Conservation (phyloP, 2,113 vertebrate genomes). For the Phyllostomus hastatus region DNA sequence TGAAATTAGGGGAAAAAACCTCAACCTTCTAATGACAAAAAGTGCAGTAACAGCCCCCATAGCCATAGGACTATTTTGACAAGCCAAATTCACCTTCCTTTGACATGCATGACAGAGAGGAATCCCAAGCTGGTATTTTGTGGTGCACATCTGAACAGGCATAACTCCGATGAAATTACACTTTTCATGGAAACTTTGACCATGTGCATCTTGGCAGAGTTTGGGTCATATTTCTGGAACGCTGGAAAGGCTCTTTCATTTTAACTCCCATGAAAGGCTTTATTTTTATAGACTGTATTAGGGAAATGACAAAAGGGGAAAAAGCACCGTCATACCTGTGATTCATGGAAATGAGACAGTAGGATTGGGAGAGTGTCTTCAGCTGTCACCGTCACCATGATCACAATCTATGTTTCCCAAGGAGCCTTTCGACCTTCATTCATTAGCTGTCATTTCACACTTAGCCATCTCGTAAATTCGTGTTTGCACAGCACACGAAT, state of each 20-base stretch:
- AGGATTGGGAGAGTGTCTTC: neutral
- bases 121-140: neutral
- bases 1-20: neutral
- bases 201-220: constrained; percentile 63
- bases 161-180: constrained; percentile 36
- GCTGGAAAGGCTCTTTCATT: constrained; percentile 58
- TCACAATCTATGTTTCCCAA: neutral
- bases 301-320: neutral
- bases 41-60: fast-evolving
- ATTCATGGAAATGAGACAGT: neutral
- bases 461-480: neutral
- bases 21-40: neutral
- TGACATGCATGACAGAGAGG: neutral
- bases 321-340: neutral
- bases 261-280: constrained; percentile 64
- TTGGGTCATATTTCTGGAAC: constrained; percentile 48
- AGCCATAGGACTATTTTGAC: neutral
- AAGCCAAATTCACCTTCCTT: neutral
- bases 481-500: neutral
- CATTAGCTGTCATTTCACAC: neutral
- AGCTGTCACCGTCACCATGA: neutral
- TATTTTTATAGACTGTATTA: constrained; percentile 52
- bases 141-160: constrained; percentile 37
- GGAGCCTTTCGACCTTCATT: neutral
- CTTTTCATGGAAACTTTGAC: constrained; percentile 68